Evolutionary conservation across 2,888 invertebrate genomes (phyloP), one percentile per base, ranked within the genome.

Genomic region (Terebella lapidaria): DNA sequence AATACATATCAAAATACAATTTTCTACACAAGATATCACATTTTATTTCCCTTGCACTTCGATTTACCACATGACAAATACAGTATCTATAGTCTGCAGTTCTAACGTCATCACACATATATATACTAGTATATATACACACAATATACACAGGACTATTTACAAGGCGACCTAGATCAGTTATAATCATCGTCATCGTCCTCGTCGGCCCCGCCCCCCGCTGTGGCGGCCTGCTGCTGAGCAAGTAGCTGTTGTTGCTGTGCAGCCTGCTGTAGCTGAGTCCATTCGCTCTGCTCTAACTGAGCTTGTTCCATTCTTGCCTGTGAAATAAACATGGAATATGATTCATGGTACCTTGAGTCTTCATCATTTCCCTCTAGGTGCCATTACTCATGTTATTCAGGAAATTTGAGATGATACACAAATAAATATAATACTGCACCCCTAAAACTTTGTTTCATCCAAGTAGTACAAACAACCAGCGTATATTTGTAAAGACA

Each of bases 251-350:
- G 77, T 57, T 74, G 74, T 42, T 61, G 60, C 69, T 79, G 80
- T 0, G 81, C 79, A 25, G 82, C 83, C 58, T 86, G 87, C 71
- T 92, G 94, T 72, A 94, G 83, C 70, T 90, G 87, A 67, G 90
- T 85, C 92, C 93, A 94, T 74, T 94, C 92, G 65, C 85, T 84
- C 70, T 94, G 93, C 74, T 94, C 94, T 65, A 92, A 89, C 67
- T 91, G 91, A 59, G 89, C 91, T 3, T 94, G 93, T 82, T 94
- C 93, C 78, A 92, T 92, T 65, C 93, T 84, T 1, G 94, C 94
- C 84, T 86, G 64, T 4, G n/a, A n/a, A 57, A 27, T 27, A 28
- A 42, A 4, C 22, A 60, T n/a, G 15, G 24, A 49, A 10, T 5
- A 15, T n/a, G 49, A 10, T 24, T 10, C 49, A 49, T 49, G 5